A percentile compares a stretch with the other conserved stretches of the same genome.
Evolutionary conservation across 2,113 vertebrate species (phyloP).

Genomic region (Rhinolophus sinicus): DNA sequence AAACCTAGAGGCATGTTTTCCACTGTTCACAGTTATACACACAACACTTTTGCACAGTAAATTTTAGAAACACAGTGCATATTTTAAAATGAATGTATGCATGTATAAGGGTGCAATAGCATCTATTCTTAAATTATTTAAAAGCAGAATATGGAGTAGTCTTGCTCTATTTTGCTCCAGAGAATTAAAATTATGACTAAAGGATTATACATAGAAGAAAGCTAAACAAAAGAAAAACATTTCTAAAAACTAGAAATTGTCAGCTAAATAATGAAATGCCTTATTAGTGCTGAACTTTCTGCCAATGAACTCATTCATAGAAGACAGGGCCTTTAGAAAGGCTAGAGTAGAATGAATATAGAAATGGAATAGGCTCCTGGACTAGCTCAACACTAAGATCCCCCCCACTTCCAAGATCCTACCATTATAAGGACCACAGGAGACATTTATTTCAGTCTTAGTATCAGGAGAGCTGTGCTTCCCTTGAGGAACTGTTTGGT

Average conservation of each 20-base stretch:
- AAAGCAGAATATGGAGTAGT: slow-evolving; percentile 53
- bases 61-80: slow-evolving; percentile 40
- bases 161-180: slow-evolving; percentile 47
- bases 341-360: neutral
- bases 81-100: slow-evolving; percentile 52
- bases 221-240: slow-evolving; percentile 63
- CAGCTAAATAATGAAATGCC: slow-evolving; percentile 70
- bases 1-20: neutral
- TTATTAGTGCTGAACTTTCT: slow-evolving; percentile 51
- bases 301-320: slow-evolving; percentile 47
- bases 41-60: neutral
- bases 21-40: neutral
- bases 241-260: slow-evolving; percentile 51
- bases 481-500: slow-evolving; percentile 60
- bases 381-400: neutral
- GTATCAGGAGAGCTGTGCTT: slow-evolving; percentile 48
- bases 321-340: slow-evolving; percentile 19
- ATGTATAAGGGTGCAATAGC: slow-evolving; percentile 33
- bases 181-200: slow-evolving; percentile 66
- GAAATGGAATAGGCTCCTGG: neutral
- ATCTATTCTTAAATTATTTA: slow-evolving; percentile 76
- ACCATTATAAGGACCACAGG: slow-evolving; percentile 41
- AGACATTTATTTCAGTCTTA: slow-evolving; percentile 63
- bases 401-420: slow-evolving; percentile 17
- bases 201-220: slow-evolving; percentile 33